These are phyloP conservation scores for Trichogramma dendrolimi DNA, from an alignment of 2,888 invertebrate genomes.

Conservation along the genomic window DNA sequence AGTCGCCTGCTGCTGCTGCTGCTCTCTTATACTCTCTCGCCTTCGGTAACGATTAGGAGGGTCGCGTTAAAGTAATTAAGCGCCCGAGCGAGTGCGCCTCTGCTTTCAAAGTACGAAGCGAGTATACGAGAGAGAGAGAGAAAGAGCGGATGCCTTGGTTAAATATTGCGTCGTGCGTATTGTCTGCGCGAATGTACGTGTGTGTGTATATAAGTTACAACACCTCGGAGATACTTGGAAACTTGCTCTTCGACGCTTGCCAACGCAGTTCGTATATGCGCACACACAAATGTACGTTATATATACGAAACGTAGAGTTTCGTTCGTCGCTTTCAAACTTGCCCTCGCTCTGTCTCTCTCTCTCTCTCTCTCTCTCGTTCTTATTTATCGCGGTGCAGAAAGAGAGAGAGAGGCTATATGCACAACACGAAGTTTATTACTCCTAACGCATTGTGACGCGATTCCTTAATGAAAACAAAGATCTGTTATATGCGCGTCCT, in stretches of 20 bases:
- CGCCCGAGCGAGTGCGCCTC: background rate
- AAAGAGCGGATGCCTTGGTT: background rate
- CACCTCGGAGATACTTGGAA: constrained; percentile 7
- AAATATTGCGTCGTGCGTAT: constrained; percentile 16
- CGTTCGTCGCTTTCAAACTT: background rate
- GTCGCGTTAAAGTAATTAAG: constrained; percentile 23
- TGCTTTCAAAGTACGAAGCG: no score
- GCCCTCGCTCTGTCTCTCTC: background rate
- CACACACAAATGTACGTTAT: no score
- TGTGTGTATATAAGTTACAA: constrained; percentile 4
- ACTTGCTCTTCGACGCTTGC: background rate
- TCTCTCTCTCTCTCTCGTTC: background rate
- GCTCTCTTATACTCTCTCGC: background rate
- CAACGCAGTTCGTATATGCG: no score
- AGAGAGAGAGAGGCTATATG: no score
- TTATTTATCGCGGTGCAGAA: no score
- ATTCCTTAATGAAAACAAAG: no score
- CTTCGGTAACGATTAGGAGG: constrained; percentile 21
- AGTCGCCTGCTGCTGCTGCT: no score
- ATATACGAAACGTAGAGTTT: background rate
- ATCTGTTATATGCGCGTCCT: no score
- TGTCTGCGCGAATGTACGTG: background rate
- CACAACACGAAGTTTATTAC: no score
- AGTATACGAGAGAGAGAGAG: background rate
- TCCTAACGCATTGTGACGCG: no score